phyloP scores from a whole-genome alignment of 2,113 vertebrate species.

The Dendrocopos noguchii region DNA sequence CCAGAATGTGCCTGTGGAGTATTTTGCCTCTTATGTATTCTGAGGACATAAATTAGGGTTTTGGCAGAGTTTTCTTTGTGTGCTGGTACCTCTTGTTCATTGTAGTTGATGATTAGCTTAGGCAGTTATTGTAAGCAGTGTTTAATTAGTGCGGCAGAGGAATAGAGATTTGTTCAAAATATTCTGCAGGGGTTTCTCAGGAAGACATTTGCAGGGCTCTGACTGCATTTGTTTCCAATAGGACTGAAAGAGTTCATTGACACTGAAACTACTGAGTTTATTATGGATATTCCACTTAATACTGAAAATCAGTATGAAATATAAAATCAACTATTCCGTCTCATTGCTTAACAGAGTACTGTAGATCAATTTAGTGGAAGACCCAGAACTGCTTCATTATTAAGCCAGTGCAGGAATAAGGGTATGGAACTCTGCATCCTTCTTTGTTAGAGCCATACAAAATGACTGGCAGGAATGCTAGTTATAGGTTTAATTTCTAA shows the following conservation, averaged over 20 bases:
- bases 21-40: neutral
- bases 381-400: neutral
- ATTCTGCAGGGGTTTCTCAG: neutral
- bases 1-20: neutral
- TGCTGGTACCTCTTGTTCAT: constrained; percentile 21
- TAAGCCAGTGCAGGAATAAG: neutral
- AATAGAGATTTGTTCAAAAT: constrained; percentile 17
- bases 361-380: neutral
- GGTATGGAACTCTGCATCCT: neutral
- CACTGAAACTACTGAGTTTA: neutral
- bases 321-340: neutral
- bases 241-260: constrained; percentile 39
- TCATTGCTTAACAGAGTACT: neutral
- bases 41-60: neutral
- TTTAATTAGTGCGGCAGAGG: constrained; percentile 54
- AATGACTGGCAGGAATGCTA: neutral
- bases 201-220: neutral
- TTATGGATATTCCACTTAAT: constrained; percentile 10
- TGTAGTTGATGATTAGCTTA: constrained; percentile 29
- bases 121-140: constrained; percentile 35
- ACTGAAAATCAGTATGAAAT: neutral
- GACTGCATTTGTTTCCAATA: neutral
- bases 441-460: neutral
- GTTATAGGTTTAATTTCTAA: neutral
- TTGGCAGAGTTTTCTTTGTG: neutral